These are phyloP conservation scores for Aphelenchoides avenae DNA, from an alignment of 1,140 invertebrate genomes.

Conservation along the genomic window DNA sequence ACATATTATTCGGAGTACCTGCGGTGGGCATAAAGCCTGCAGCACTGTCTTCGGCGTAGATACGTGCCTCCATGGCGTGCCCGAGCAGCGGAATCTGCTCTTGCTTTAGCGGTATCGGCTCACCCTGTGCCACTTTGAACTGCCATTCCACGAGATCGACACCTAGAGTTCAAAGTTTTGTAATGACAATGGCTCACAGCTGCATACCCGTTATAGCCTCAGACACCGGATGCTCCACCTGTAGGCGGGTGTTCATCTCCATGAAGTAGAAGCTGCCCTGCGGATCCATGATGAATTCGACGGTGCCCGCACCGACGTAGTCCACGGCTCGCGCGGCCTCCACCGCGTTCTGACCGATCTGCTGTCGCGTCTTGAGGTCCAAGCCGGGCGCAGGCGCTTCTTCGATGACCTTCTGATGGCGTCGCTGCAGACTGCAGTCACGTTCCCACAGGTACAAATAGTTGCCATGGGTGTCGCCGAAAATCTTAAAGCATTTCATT, in stretches of 20 bases:
- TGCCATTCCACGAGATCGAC: conserved; percentile 96
- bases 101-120: conserved; percentile 64
- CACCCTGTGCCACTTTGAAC: conserved; percentile 76
- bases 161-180: conserved; percentile 79
- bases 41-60: conserved; percentile 64
- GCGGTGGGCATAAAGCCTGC: conserved; percentile 82
- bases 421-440: conserved; percentile 80
- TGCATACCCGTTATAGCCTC: conserved; percentile 84
- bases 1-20: conserved; percentile 49
- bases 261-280: conserved; percentile 86
- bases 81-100: conserved; percentile 65
- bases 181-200: not conserved
- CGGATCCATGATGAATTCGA: conserved; percentile 90
- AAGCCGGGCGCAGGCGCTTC: conserved; percentile 80
- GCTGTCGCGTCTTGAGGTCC: conserved; percentile 67
- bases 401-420: conserved; percentile 97
- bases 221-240: conserved; percentile 90
- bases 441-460: conserved; percentile 75
- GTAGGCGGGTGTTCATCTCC: conserved; percentile 89
- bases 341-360: conserved; percentile 73
- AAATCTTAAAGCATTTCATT: conserved; percentile 59
- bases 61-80: conserved; percentile 68
- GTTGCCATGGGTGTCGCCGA: conserved; percentile 68
- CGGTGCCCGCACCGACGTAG: conserved; percentile 92
- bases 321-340: conserved; percentile 80